These are phyloP conservation scores for Troides helena DNA, from an alignment of 2,888 invertebrate species.

Conservation along the genomic window DNA sequence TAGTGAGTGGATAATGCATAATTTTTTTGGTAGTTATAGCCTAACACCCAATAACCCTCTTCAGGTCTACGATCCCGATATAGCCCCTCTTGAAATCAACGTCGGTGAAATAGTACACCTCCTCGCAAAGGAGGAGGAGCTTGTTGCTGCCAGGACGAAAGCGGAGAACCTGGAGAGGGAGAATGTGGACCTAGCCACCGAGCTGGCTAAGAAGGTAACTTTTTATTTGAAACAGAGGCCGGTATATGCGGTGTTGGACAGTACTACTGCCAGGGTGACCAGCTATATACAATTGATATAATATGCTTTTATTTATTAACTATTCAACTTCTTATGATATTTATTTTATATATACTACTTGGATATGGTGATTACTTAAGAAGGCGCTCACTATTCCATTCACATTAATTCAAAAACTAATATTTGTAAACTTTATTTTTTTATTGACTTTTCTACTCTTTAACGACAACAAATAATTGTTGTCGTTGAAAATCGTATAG, in stretches of 20 bases:
- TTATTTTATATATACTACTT: slow-evolving; percentile 7
- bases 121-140: slow-evolving; percentile 95
- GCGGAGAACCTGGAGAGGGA: slow-evolving; percentile 94
- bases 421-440: background rate
- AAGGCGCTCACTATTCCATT: slow-evolving; percentile 10
- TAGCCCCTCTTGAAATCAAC: slow-evolving; percentile 92
- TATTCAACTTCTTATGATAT: background rate
- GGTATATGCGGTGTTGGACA: slow-evolving; percentile 11
- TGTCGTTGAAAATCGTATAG: too few relatives aligned
- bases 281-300: background rate
- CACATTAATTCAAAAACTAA: slow-evolving; percentile 9
- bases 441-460: too few relatives aligned
- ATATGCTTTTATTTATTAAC: background rate
- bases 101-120: slow-evolving; percentile 94
- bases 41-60: slow-evolving; percentile 30
- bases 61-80: slow-evolving; percentile 88
- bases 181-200: slow-evolving; percentile 91
- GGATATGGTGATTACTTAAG: slow-evolving; percentile 20
- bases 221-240: background rate
- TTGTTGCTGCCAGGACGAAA: slow-evolving; percentile 91
- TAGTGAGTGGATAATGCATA: too few relatives aligned
- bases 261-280: slow-evolving; percentile 6
- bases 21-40: too few relatives aligned
- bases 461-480: too few relatives aligned
- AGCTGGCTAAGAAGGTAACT: slow-evolving; percentile 88